Evolutionary conservation across 2,113 vertebrate genomes (phyloP).

Genomic region (Chaetura pelagica): DNA sequence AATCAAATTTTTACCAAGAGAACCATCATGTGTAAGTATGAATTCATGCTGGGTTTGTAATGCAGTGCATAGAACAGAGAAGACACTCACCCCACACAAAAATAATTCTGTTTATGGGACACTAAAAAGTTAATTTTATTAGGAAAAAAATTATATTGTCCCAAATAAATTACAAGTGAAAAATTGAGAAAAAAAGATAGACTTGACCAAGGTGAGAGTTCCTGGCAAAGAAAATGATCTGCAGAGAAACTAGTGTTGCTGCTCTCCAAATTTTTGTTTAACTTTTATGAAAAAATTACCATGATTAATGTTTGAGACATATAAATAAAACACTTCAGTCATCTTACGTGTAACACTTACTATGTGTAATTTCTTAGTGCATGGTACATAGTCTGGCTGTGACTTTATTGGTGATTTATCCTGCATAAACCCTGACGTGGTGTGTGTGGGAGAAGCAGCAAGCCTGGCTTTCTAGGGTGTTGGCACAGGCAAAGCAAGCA

Average conservation of each 20-base stretch:
- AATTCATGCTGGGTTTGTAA: neutral
- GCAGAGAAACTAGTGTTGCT: neutral
- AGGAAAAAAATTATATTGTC: neutral
- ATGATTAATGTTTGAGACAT: neutral
- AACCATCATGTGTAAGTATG: fast-evolving
- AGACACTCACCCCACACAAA: neutral
- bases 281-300: neutral
- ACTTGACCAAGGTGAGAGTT: neutral
- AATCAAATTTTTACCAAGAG: neutral
- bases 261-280: neutral
- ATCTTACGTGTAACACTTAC: neutral
- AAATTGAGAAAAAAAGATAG: fast-evolving
- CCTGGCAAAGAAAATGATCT: neutral
- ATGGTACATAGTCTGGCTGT: neutral
- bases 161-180: neutral
- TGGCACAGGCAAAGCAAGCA: neutral
- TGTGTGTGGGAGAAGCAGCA: neutral
- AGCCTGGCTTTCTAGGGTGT: neutral
- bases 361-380: neutral
- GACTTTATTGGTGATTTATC: neutral
- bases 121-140: neutral
- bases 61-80: neutral
- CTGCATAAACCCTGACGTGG: neutral
- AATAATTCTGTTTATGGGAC: neutral
- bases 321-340: neutral